phyloP scores from a whole-genome alignment of 2,888 invertebrate genomes.

The Brachyopa scutellaris region DNA sequence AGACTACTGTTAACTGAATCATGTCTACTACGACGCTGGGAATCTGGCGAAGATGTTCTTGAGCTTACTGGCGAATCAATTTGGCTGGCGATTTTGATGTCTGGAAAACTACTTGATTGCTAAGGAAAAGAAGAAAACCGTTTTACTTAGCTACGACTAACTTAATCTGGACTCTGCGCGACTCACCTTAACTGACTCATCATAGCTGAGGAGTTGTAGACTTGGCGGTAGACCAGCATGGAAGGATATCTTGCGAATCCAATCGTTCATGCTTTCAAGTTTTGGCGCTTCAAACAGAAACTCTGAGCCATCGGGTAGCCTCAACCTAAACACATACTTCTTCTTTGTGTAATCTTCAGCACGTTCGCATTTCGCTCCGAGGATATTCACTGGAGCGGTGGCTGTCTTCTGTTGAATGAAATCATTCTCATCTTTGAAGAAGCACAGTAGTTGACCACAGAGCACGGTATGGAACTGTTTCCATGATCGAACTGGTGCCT shows the following conservation, averaged over 20 bases:
- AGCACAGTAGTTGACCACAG: constrained; percentile 97
- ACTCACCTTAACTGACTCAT: constrained; percentile 85
- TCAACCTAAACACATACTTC: constrained; percentile 94
- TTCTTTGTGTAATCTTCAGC: constrained; percentile 98
- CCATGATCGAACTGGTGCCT: constrained; percentile 97
- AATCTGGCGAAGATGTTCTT: constrained; percentile 84
- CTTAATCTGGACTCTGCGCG: background rate
- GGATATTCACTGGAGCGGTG: constrained; percentile 91
- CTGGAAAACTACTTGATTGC: constrained; percentile 81
- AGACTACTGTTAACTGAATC: constrained; percentile 79
- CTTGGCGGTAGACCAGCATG: constrained; percentile 95
- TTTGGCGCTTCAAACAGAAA: constrained; percentile 92
- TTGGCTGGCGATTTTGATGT: constrained; percentile 79
- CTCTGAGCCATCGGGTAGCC: constrained; percentile 95
- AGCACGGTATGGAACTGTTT: constrained; percentile 96
- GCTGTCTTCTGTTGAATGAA: constrained; percentile 94
- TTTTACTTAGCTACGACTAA: background rate
- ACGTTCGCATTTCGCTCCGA: constrained; percentile 90
- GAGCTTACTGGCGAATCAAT: constrained; percentile 84
- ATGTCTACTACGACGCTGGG: constrained; percentile 80
- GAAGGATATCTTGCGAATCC: constrained; percentile 96
- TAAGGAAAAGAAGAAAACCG: constrained; percentile 59
- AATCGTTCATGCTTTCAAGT: constrained; percentile 90
- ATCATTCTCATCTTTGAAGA: constrained; percentile 97
- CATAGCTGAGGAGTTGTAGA: constrained; percentile 92